phyloP scores from a whole-genome alignment of 1,140 invertebrate species.

The Drosophila pachea region DNA sequence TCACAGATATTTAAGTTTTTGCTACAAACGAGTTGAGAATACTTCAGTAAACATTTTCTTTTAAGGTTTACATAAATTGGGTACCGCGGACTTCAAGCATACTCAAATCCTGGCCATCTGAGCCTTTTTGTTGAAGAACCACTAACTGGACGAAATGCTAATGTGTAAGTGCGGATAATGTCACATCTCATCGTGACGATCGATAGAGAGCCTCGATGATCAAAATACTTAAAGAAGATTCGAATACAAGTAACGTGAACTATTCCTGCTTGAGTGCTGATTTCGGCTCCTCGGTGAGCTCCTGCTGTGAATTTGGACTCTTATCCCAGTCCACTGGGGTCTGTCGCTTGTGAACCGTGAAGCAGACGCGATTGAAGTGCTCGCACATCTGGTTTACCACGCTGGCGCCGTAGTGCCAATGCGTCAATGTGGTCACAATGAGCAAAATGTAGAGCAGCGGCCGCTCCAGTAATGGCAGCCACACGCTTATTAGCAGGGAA shows the following conservation, averaged over 20 bases:
- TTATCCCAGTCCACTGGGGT: slow-evolving; percentile 11
- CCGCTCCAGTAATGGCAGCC: slow-evolving; percentile 84
- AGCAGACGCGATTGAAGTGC: slow-evolving; percentile 78
- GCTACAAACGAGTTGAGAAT: too few species aligned
- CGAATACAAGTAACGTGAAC: neutral
- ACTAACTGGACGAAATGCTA: too few species aligned
- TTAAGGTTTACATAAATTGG: too few species aligned
- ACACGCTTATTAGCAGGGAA: slow-evolving; percentile 80
- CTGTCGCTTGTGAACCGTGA: slow-evolving; percentile 65
- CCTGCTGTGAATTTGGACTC: neutral
- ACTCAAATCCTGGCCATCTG: too few species aligned
- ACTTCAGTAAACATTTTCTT: too few species aligned
- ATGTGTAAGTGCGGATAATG: too few species aligned
- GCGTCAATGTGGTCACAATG: slow-evolving; percentile 85
- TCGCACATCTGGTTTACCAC: slow-evolving; percentile 82
- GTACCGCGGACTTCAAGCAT: too few species aligned
- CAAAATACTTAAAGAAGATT: neutral
- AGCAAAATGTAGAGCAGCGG: slow-evolving; percentile 86
- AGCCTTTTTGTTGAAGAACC: too few species aligned
- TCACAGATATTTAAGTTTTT: too few species aligned
- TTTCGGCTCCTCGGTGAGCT: slow-evolving; percentile 11
- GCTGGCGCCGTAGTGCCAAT: slow-evolving; percentile 95
- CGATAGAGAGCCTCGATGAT: too few species aligned
- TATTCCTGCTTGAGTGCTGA: slow-evolving; percentile 29
- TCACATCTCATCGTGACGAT: too few species aligned